A percentile compares a stretch with the other conserved stretches of the same genome.
Conservation (phyloP, 1,140 invertebrate genomes). For the Neoseiulus cucumeris region DNA sequence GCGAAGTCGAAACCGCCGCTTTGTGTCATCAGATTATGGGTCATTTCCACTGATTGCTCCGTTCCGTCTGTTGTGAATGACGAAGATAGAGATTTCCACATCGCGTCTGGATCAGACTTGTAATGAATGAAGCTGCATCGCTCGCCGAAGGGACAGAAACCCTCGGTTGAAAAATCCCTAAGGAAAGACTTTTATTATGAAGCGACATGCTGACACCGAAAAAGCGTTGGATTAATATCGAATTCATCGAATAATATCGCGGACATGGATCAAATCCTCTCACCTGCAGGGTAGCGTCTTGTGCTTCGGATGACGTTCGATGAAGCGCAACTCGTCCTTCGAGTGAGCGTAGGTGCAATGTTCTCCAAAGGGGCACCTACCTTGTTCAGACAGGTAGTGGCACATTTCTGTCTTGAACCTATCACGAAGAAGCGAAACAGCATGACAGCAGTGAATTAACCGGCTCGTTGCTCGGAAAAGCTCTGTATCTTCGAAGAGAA, state of each 20-base stretch:
- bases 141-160: slow-evolving; percentile 13
- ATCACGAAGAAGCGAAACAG: background rate
- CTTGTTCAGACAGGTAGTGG: background rate
- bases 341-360: slow-evolving; percentile 13
- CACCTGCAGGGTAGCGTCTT: background rate
- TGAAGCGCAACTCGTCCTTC: slow-evolving; percentile 6
- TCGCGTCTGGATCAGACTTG: background rate
- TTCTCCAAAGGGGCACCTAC: slow-evolving; percentile 8
- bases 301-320: slow-evolving; percentile 3
- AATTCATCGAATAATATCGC: background rate
- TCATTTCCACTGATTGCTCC: no score
- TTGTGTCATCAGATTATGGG: no score
- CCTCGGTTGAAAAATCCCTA: slow-evolving; percentile 7
- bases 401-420: slow-evolving; percentile 14
- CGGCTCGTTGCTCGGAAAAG: background rate
- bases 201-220: background rate
- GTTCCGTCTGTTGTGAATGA: no score
- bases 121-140: slow-evolving; percentile 11
- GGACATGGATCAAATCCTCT: background rate
- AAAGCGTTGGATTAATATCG: background rate
- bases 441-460: background rate
- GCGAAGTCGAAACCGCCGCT: no score
- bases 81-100: no score
- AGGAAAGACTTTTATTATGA: background rate
- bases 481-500: no score